These are phyloP conservation scores for Carcina quercana DNA, from an alignment of 2,888 invertebrate species.

Conservation along the genomic window DNA sequence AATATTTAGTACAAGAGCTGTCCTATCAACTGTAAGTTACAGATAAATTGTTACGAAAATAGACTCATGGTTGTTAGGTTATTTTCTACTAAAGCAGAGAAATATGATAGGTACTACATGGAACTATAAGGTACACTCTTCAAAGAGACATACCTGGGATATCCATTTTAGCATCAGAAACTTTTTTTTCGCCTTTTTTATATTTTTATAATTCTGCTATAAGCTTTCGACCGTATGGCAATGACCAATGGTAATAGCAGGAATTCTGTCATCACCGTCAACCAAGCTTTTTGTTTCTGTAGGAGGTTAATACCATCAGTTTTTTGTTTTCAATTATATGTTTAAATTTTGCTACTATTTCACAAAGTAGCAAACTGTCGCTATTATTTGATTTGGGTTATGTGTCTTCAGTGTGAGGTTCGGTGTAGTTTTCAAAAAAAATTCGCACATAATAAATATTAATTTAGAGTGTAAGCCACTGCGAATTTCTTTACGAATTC, in stretches of 20 bases:
- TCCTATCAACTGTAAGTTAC: constrained; percentile 3
- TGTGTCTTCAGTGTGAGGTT: too few relatives aligned
- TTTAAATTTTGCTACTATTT: constrained; percentile 5
- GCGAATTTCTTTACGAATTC: too few relatives aligned
- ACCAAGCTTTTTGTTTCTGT: constrained; percentile 4
- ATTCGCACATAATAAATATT: too few relatives aligned
- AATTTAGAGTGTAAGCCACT: too few relatives aligned
- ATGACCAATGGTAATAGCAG: not conserved
- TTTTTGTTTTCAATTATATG: constrained; percentile 5
- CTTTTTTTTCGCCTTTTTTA: not conserved
- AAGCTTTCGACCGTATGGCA: constrained; percentile 2
- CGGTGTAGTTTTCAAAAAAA: too few relatives aligned
- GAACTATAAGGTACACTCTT: not conserved
- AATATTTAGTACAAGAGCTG: constrained; percentile 2
- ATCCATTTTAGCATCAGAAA: constrained; percentile 1
- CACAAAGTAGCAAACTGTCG: constrained; percentile 3
- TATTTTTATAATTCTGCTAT: constrained; percentile 5
- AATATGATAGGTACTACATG: too few relatives aligned
- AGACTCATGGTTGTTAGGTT: too few relatives aligned
- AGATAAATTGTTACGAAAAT: not conserved
- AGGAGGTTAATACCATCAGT: constrained; percentile 4
- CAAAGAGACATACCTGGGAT: constrained; percentile 2
- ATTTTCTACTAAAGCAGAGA: too few relatives aligned
- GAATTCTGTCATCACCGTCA: not conserved
- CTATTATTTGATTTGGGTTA: too few relatives aligned